Evolutionary conservation across 2,113 vertebrate genomes (phyloP), one percentile per base, ranked within the genome.

Genomic region (Candoia aspera): DNA sequence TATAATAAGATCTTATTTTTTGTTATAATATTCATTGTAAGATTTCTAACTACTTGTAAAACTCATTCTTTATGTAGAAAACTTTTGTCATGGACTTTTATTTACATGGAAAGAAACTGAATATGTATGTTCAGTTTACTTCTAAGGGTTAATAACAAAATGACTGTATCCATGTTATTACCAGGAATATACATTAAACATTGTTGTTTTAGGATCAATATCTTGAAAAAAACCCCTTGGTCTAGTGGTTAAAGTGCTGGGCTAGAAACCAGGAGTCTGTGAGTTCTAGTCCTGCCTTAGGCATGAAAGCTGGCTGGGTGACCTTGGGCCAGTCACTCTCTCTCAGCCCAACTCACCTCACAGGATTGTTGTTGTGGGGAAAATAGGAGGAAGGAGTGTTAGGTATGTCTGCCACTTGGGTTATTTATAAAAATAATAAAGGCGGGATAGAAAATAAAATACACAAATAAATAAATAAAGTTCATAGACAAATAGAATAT

Each of bases 41-140:
- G 42, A 46, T 86, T 91, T 86, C 54, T 62, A 26, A 91, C 58
- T 91, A 26, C 29, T 62, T 86, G 46, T 62, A 62, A 91, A 62
- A 42, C 83, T 24, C n/a, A 53, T 62, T 91, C 58, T 86, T 91
- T 53, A 91, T 62, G 83, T 19, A 86, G 83, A 62, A 58, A 53
- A 13, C n/a, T 90, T 84, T 57, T 86, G 24, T 58, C 33, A 53
- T 42, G 90, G 11, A 91, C 54, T 91, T 91, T 62, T 91, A 91
- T 91, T 91, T 62, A 62, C 62, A 46, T 33, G 33, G 68, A 57
- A 26, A 53, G 57, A 91, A 86, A 12, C 2, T 91, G 90, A 91
- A 86, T 86, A 91, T 85, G 46, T 54, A 91, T 90, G 42, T 42
- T 42, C 54, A 84, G 54, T 46, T 90, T 42, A 90, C 49, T 9